These are phyloP conservation scores for Stictocephala bisonia DNA, from an alignment of 2,888 invertebrate species.

Conservation along the genomic window DNA sequence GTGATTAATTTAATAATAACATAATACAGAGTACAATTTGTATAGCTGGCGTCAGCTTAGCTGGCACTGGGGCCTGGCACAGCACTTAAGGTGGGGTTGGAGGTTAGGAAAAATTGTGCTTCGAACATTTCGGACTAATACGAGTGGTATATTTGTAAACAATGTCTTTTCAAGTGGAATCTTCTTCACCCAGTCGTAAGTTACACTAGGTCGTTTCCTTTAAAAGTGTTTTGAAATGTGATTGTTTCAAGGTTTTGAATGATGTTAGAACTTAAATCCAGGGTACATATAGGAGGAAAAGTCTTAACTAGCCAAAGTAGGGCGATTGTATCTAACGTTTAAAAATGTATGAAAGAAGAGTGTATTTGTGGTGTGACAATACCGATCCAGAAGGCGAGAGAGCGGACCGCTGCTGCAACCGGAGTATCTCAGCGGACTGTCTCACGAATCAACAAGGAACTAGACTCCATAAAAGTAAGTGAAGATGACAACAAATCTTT, in stretches of 20 bases:
- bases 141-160: too few species aligned
- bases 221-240: too few species aligned
- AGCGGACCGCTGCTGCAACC: conserved; percentile 25
- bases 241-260: background rate
- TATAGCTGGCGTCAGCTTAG: too few species aligned
- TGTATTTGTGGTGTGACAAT: conserved; percentile 9
- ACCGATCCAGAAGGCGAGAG: conserved; percentile 10
- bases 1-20: too few species aligned
- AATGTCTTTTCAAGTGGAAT: too few species aligned
- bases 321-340: conserved; percentile 22
- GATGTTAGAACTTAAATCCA: conserved; percentile 15
- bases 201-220: too few species aligned
- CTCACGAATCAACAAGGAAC: conserved; percentile 21
- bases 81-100: too few species aligned
- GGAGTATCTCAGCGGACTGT: conserved; percentile 23
- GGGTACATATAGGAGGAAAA: conserved; percentile 5
- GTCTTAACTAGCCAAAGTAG: conserved; percentile 21
- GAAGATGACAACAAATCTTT: conserved; percentile 26
- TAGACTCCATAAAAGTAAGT: conserved; percentile 28
- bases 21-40: too few species aligned
- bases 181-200: too few species aligned
- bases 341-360: conserved; percentile 32
- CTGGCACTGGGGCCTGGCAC: too few species aligned
- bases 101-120: too few species aligned
- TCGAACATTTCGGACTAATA: too few species aligned